phyloP scores from a whole-genome alignment of 2,888 invertebrate species.

The Artemia sp. region DNA sequence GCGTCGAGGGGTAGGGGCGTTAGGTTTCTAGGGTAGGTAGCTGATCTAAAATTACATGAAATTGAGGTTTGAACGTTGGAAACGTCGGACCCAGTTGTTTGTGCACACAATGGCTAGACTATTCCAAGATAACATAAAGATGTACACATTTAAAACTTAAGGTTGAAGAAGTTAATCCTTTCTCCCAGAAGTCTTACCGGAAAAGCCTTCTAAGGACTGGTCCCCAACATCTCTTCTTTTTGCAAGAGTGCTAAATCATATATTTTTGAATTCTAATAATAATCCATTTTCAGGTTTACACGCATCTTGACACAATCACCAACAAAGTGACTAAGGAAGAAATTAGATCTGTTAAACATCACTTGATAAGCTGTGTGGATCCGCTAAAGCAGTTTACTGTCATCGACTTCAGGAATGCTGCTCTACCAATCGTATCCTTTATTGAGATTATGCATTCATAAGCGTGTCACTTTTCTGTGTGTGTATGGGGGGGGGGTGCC shows the following conservation, averaged over 20 bases:
- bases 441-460: not conserved
- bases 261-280: constrained; percentile 24
- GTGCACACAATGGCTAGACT: too few species aligned
- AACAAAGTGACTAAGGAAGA: constrained; percentile 79
- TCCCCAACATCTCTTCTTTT: not conserved
- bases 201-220: not conserved
- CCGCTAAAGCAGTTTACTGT: constrained; percentile 65
- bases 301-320: constrained; percentile 75
- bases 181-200: not conserved
- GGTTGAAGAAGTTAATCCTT: constrained; percentile 8
- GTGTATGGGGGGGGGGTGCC: too few species aligned
- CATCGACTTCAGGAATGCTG: constrained; percentile 59
- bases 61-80: too few species aligned
- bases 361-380: constrained; percentile 67
- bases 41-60: too few species aligned
- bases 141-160: not conserved
- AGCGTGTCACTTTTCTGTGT: too few species aligned
- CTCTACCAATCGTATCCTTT: constrained; percentile 52
- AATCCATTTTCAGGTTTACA: constrained; percentile 55
- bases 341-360: constrained; percentile 55
- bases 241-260: too few species aligned
- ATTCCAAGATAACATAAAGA: too few species aligned
- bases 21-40: too few species aligned
- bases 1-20: too few species aligned
- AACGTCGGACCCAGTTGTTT: too few species aligned